Base-by-base conservation (phyloP, 2,797 vertebrate species). In the Peromyscus melanophrys region DNA sequence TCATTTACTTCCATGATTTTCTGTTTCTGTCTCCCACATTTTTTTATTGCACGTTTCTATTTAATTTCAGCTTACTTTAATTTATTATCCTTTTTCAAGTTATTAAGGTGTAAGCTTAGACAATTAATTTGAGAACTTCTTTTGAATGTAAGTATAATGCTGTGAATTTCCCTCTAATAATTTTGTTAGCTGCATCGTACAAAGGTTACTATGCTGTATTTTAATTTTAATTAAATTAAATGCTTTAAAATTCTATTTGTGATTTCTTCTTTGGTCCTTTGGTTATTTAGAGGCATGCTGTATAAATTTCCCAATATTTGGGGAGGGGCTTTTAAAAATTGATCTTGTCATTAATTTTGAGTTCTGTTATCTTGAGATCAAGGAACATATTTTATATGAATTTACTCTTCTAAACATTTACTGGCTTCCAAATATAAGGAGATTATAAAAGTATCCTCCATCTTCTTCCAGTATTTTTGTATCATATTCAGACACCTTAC, bases 141-240 rank as follows among this genome's bases (percentile, higher is more conserved):
- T 92, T 92, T 88, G 49, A 71, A 92, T 82, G 75, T 69, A 87
- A 87, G 57, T 49, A 11, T 7, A 92, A 69, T 69, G 23, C 77
- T 95, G 90, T 75, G 71, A 59, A 90, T 85, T 96, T 89, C n/a
- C 84, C 92, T 95, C 25, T 93, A 63, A 90, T 16, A 19, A 46
- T 46, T 93, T 19, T 49, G 92, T 85, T 92, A 57, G 37, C 59
- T 96, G 46, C 4, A 43, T n/a, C 14, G 25, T 21, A 43, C 40
- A 83, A 59, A 87, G 43, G 63, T 91, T 69, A 73, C 12, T 21
- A 55, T 77, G 23, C 40, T 77, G 1, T 27, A 61, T 63, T 85
- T 97, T 80, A 67, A 80, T 91, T 95, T 95, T 92, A 46, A 84
- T 84, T 81, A 46, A 88, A 3, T 81, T 88, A 14, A 93, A 65